Evolutionary conservation across 2,113 vertebrate genomes (phyloP).

Genomic region (Salvator merianae): DNA sequence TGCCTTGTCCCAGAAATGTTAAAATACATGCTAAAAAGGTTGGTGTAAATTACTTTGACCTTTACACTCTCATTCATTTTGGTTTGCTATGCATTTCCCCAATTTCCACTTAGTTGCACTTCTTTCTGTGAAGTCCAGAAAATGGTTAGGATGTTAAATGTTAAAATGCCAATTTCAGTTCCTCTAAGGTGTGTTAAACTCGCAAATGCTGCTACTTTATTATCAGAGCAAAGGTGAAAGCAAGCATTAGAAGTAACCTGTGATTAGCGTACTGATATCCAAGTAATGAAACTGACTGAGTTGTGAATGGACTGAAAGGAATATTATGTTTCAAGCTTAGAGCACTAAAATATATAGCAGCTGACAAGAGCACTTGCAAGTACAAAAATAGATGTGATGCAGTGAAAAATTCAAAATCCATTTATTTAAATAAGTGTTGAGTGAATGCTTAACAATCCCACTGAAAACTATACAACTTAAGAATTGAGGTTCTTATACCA

Average conservation of each 20-base stretch:
- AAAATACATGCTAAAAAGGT: not conserved
- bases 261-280: slow-evolving; percentile 40
- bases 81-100: slow-evolving; percentile 51
- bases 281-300: not conserved
- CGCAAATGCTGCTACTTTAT: slow-evolving; percentile 62
- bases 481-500: not conserved
- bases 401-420: not conserved
- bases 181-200: slow-evolving; percentile 51
- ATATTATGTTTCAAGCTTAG: not conserved
- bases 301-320: not conserved
- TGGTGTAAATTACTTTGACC: slow-evolving; percentile 54
- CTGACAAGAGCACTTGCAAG: not conserved
- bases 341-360: slow-evolving; percentile 12
- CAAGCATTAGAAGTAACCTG: slow-evolving; percentile 51
- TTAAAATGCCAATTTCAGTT: slow-evolving; percentile 61
- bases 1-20: not conserved
- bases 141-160: slow-evolving; percentile 47
- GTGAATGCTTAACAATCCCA: not conserved
- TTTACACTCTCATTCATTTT: slow-evolving; percentile 61
- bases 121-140: slow-evolving; percentile 40
- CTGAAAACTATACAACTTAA: not conserved
- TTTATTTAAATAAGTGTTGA: not conserved
- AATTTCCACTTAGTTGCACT: slow-evolving; percentile 6
- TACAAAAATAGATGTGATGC: not conserved
- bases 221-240: slow-evolving; percentile 51